These are phyloP conservation scores for Stegodyphus dumicola DNA, from an alignment of 1,140 invertebrate species.

Conservation along the genomic window DNA sequence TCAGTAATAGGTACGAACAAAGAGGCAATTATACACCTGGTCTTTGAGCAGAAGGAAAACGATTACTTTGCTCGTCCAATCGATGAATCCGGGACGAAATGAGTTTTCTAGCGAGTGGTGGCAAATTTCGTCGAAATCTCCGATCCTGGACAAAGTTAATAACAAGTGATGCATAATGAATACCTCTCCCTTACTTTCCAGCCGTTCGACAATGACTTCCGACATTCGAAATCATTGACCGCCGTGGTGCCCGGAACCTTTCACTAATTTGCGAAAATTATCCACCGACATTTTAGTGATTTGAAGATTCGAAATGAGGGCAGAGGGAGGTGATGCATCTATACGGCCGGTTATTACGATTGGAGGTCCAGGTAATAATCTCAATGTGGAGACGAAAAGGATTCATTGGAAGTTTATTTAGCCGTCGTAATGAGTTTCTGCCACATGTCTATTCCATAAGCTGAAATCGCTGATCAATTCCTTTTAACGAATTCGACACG, in stretches of 20 bases:
- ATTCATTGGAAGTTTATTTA: too few species aligned
- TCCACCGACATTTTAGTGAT: constrained; percentile 8
- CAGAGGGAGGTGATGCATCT: constrained; percentile 16
- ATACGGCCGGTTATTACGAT: not conserved
- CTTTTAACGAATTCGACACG: too few species aligned
- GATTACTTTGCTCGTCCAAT: constrained; percentile 27
- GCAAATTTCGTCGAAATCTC: constrained; percentile 17
- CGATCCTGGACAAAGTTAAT: constrained; percentile 23
- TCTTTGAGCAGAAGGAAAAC: constrained; percentile 1
- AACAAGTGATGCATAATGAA: constrained; percentile 33
- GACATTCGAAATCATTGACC: not conserved
- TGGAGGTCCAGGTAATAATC: constrained; percentile 4
- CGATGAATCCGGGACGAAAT: constrained; percentile 25
- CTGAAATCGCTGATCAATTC: too few species aligned
- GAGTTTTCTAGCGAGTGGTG: constrained; percentile 15
- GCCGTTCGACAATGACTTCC: not conserved
- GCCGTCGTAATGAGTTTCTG: too few species aligned
- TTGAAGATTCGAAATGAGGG: not conserved
- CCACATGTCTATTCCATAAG: too few species aligned
- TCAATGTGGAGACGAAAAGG: too few species aligned
- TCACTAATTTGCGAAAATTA: constrained; percentile 25
- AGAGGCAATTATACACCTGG: constrained; percentile 1
- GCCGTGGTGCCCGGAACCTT: not conserved
- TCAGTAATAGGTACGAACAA: constrained; percentile 13
- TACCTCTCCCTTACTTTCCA: not conserved